Base-by-base conservation (phyloP, 2,888 invertebrate genomes). In the Stenodema calcarata region DNA sequence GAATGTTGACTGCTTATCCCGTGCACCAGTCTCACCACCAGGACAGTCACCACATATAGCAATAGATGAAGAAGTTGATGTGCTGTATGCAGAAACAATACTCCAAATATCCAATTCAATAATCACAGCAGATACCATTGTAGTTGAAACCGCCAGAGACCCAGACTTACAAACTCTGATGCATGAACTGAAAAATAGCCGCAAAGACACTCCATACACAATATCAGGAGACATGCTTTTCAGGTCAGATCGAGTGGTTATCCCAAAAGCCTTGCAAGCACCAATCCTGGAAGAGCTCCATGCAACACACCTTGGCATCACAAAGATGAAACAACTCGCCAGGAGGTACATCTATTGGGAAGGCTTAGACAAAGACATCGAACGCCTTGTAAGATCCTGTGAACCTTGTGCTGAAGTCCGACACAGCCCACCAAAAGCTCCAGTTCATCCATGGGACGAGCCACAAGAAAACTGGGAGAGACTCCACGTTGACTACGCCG, bases 401-500 rank as follows among this genome's bases (percentile, higher is more conserved):
- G 78, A 85, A 54, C 30, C 73, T 79, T 42, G 79, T 41, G 28
- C 47, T 80, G 23, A 28, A 35, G 44, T 81, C 50, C 50, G 79
- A 79, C 4, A 41, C 84, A 28, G 35, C 86, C 70, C 85, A 4
- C 80, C 88, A n/a, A 90, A 89, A 87, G 88, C 87, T 6, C 87
- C 89, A 7, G 69, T 89, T 16, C 90, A 89, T 75, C 89, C 88
- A 0, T 90, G 90, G 90, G 87, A 88, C 12, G 83, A 86, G 75
- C 90, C 89, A 18, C 87, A 88, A 28, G 70, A 90, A 23, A 83
- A 83, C 42, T 83, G 83, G 83, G 83, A 83, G 42, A 35, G 70
- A 18, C 30, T 83, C 2, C 83, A 83, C 16, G 70, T 83, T 18
- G 83, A 83, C 18, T 83, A 18, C 62, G 83, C 83, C 2, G 83